phyloP scores from a whole-genome alignment of 2,888 invertebrate genomes.

The Macaria notata region DNA sequence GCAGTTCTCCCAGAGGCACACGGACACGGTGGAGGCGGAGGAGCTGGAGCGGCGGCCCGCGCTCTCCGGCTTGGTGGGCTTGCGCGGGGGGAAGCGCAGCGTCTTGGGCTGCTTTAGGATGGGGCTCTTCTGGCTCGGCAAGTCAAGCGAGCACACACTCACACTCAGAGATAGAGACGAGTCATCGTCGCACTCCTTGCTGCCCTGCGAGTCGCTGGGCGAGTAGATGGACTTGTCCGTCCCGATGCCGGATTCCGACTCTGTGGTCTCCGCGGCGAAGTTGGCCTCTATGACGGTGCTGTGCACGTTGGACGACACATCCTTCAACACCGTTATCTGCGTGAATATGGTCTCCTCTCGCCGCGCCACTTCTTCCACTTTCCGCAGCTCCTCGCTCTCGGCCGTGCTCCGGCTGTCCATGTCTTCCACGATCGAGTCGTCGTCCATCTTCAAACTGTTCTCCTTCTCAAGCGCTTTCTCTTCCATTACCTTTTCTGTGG shows the following conservation, averaged over 20 bases:
- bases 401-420: conserved; percentile 28
- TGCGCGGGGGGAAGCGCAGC: conserved; percentile 88
- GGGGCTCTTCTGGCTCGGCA: conserved; percentile 84
- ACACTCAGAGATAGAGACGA: conserved; percentile 71
- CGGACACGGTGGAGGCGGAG: conserved; percentile 72
- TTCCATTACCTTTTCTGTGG: conserved; percentile 35
- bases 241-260: conserved; percentile 75
- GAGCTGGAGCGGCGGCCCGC: conserved; percentile 64
- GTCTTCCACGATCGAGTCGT: conserved; percentile 41
- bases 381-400: conserved; percentile 50
- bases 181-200: conserved; percentile 77
- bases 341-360: conserved; percentile 74
- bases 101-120: conserved; percentile 91
- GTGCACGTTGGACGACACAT: conserved; percentile 72
- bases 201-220: conserved; percentile 72
- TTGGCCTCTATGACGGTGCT: conserved; percentile 72
- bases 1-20: conserved; percentile 93
- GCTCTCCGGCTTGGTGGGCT: conserved; percentile 55
- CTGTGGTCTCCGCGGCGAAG: conserved; percentile 66
- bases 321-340: conserved; percentile 74
- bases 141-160: conserved; percentile 67
- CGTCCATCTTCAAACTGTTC: conserved; percentile 26
- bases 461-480: conserved; percentile 30
- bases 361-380: conserved; percentile 65
- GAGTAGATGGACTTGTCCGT: conserved; percentile 77